These are phyloP conservation scores for Rotaria macrura DNA, from an alignment of 2,888 invertebrate genomes.

Conservation along the genomic window DNA sequence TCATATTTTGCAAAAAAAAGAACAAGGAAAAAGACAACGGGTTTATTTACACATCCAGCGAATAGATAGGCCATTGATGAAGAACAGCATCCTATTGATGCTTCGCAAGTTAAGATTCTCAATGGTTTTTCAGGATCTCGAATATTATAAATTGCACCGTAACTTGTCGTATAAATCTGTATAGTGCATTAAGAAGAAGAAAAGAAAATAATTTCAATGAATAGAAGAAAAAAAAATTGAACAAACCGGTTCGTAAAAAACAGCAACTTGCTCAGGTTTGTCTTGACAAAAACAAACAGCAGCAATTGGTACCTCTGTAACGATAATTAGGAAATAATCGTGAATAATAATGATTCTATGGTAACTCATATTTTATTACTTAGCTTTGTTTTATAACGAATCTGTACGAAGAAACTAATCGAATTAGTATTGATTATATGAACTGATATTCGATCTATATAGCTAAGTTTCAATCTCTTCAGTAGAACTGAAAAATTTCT, in stretches of 20 bases:
- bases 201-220: background rate
- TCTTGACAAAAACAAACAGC: slow-evolving; percentile 7
- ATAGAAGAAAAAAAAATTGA: background rate
- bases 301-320: background rate
- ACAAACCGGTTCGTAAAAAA: slow-evolving; percentile 2
- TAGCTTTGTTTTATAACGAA: too few species aligned
- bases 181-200: background rate
- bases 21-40: too few species aligned
- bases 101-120: background rate
- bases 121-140: background rate
- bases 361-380: too few species aligned
- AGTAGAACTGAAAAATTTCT: too few species aligned
- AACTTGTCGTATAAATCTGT: background rate
- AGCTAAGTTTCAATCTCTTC: too few species aligned
- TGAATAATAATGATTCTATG: background rate
- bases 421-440: too few species aligned
- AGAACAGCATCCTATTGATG: background rate
- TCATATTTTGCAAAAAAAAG: background rate
- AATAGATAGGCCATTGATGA: background rate
- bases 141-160: slow-evolving; percentile 2
- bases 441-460: too few species aligned
- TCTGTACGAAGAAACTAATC: too few species aligned
- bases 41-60: slow-evolving; percentile 1
- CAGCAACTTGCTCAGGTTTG: background rate
- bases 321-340: background rate